Conservation (phyloP, 2,113 vertebrate species). For the Grammomys dolichurus region DNA sequence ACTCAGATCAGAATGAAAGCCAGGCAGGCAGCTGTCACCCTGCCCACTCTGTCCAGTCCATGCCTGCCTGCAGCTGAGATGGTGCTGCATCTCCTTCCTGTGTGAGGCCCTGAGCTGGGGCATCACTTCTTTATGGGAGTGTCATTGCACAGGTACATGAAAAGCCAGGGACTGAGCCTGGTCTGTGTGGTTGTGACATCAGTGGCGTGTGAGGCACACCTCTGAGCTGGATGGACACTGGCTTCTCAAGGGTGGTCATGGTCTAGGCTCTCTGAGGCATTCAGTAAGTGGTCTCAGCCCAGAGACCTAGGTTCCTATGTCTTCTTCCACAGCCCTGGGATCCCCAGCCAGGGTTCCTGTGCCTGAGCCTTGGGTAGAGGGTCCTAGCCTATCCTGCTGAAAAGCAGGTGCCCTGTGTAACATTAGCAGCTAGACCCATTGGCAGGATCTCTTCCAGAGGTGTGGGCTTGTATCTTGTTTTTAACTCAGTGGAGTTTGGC, state of each 20-base stretch:
- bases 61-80: accelerated
- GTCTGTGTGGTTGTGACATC: not conserved
- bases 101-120: not conserved
- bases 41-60: not conserved
- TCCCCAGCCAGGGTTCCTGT: not conserved
- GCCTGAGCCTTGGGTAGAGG: not conserved
- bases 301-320: not conserved
- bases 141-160: not conserved
- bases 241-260: not conserved
- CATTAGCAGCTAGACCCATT: not conserved
- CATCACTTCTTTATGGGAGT: too few relatives aligned
- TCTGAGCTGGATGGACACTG: not conserved
- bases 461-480: not conserved
- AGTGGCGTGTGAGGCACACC: not conserved
- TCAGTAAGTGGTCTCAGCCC: too few relatives aligned
- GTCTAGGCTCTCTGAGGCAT: not conserved
- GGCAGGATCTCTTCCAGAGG: not conserved
- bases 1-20: not conserved
- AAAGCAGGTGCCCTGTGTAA: not conserved
- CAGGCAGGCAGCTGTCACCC: not conserved
- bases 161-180: not conserved
- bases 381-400: not conserved
- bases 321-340: not conserved
- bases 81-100: accelerated
- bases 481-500: not conserved